Evolutionary conservation across 2,113 vertebrate genomes (phyloP), one percentile per base, ranked within the genome.

Genomic region (Gnathonemus longibarbis): DNA sequence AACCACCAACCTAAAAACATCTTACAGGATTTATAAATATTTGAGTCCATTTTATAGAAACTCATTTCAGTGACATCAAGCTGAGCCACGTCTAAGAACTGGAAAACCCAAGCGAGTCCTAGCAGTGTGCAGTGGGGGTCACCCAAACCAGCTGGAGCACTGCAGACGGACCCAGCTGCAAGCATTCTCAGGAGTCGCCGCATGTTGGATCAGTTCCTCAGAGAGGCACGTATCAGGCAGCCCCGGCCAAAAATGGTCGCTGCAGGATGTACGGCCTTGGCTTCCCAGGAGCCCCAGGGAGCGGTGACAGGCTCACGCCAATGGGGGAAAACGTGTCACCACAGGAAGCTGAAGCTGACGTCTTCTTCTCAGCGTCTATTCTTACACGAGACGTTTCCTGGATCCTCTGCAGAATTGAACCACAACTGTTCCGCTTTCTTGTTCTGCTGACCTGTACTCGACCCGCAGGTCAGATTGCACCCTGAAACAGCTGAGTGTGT

Each of bases 1-100:
- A 48, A 10, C 42, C 84, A 86, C 8, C 21, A 45, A 39, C 46
- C 5, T 31, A 87, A 31, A 31, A 53, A 15, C 2, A 13, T 53
- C n/a, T 13, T 87, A 52, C 27, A 52, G 85, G 49, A 53, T 87
- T 87, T 87, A 87, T 31, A 35, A 87, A 87, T 52, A n/a, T 84
- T 84, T 87, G 46, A 52, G 27, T 87, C 31, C 15, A 15, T 17
- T 50, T 27, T 53, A 87, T 85, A 85, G 27, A 35, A 53, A 87
- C 85, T 35, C 8, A n/a, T 15, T 49, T 86, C 9, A 17, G 46
- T 27, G n/a, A 49, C 6, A 27, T 35, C 50, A 53, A 35, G 50
- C 13, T 53, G 27, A 87, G 15, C 31, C 11, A 6, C 50, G 3
- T 86, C 21, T 45, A 86, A 50, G 21, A 86, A 86, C 31, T 1